Base-by-base conservation (phyloP, 2,113 vertebrate genomes). In the Polyodon spathula region DNA sequence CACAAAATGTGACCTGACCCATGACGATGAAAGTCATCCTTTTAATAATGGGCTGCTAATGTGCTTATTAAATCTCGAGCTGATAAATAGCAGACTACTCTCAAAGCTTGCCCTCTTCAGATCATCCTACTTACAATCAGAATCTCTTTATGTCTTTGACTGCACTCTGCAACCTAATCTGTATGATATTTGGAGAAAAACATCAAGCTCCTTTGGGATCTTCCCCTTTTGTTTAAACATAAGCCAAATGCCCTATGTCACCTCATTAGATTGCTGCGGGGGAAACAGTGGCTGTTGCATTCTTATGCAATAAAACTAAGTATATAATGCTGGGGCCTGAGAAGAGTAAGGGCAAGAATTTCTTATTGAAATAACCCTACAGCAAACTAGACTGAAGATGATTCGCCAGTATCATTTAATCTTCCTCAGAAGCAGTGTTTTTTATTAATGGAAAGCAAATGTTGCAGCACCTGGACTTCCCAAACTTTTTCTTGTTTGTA, bases 41-140 rank as follows among this genome's bases (percentile, higher is more conserved):
- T 37, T 54, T 27, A 54, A 3, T 54, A 69, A 73, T 8, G 56
- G 74, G 71, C 59, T 66, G 71, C 70, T 78, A 78, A 82, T 78
- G 70, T 78, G 63, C 63, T 70, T 61, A 73, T 69, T 68, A 51
- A 37, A 55, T 66, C 57, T 58, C 43, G 12, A 12, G 43, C 51
- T 56, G 27, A n/a, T 50, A n/a, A 58, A 27, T 40, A 27, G 27
- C 42, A 27, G 57, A 37, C 55, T 67, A 51, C 53, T 16, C 51
- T 53, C 51, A 69, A 71, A 73, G 66, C 71, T 71, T 56, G 68
- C 66, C 50, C 53, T 66, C 68, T 62, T 48, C 60, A 38, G 52
- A 71, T 61, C 61, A 54, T 71, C 50, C 52, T 53, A 44, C 52
- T 11, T 54, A 51, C 53, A 63, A 55, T 64, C 59, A 51, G 56